A percentile compares a stretch with the other conserved stretches of the same genome.
Evolutionary conservation across 2,888 invertebrate genomes (phyloP).

Genomic region (Corbicula japonica): DNA sequence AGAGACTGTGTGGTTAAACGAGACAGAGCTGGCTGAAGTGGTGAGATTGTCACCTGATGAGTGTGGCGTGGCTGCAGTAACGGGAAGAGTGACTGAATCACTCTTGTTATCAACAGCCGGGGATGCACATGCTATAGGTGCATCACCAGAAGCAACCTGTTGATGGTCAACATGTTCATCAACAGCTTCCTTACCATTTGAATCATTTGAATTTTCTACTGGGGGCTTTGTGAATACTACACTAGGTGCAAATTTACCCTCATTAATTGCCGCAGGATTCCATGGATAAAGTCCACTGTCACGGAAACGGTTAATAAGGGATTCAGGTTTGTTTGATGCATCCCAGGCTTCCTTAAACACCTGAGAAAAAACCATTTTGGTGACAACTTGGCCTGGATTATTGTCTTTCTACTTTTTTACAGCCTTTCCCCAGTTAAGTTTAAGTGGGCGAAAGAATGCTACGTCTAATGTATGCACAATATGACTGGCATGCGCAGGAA

Average conservation of each 20-base stretch:
- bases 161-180: not conserved
- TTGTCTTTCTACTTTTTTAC: constrained; percentile 2
- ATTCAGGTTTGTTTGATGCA: not conserved
- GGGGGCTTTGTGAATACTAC: constrained; percentile 5
- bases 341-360: constrained; percentile 10
- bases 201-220: too few species aligned
- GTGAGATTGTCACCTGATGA: not conserved
- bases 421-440: constrained; percentile 3
- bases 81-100: not conserved
- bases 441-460: constrained; percentile 7
- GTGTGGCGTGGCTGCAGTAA: not conserved
- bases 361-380: not conserved
- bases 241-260: not conserved
- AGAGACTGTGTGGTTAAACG: not conserved
- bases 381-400: not conserved
- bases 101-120: not conserved
- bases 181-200: not conserved
- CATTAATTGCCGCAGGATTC: not conserved
- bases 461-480: constrained; percentile 1
- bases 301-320: not conserved
- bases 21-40: not conserved
- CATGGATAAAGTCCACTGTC: not conserved
- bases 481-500: constrained; percentile 6
- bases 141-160: not conserved
- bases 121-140: too few species aligned